Base-by-base conservation (phyloP, 2,888 invertebrate species). In the Hirtodrosophila alboralis region DNA sequence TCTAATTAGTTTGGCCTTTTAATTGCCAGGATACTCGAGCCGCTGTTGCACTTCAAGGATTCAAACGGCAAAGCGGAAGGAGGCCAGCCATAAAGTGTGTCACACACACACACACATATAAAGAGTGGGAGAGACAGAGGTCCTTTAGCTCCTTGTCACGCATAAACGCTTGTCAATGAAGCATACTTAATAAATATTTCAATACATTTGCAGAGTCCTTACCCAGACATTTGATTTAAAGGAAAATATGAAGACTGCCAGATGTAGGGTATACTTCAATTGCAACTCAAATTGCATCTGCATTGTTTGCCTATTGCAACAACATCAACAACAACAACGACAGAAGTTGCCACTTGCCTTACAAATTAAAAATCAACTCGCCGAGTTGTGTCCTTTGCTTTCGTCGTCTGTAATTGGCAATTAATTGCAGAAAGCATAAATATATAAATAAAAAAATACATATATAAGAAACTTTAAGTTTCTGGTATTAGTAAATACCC, bases 1-100 rank as follows among this genome's bases (percentile, higher is more conserved):
- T 86, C 81, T 87, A 81, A 81, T 81, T 81, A 87, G 87, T 75
- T 84, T 75, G 75, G 58, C 75, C 71, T 85, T 85, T 85, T 80
- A 85, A 80, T 85, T 80, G 83, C 83, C 75, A 59, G 66, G 62
- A 65, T 66, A 61, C 85, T 71, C 58, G 76, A 75, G 71, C 49
- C 26, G 7, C 13, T 30, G 31, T 26, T 40, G 66, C 54, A 61
- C 47, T 66, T 47, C 40, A 27, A 34, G 18, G n/a, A n/a, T 41
- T 12, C 16, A n/a, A 30, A 23, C 27, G 21, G 6, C 16, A 23
- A 44, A 9, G 18, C 18, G 47, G n/a, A n/a, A n/a, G n/a, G n/a
- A n/a, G n/a, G n/a, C n/a, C n/a, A n/a, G n/a, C 52, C 57, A 75
- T 62, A 52, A 75, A 69, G 48, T 72, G 57, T 61, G 65, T 43